A percentile compares a stretch with the other conserved stretches of the same genome.
These are phyloP conservation scores for Orchestes rusci DNA, from an alignment of 2,888 invertebrate species.

Conservation along the genomic window DNA sequence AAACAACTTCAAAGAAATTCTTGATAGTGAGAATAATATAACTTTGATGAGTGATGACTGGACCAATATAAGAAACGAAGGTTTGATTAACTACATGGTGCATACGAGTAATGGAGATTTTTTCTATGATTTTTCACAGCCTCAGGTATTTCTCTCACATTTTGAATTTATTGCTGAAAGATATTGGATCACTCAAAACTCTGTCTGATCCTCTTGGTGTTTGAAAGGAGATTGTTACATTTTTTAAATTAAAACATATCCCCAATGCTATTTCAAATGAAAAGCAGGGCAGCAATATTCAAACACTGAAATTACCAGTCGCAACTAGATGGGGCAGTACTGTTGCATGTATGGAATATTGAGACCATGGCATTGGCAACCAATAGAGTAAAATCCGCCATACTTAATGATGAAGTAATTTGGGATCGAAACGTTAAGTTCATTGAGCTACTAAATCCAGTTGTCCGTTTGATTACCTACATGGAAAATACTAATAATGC, in stretches of 20 bases:
- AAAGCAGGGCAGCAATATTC: conserved; percentile 9
- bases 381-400: conserved; percentile 5
- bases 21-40: conserved; percentile 9
- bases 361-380: conserved; percentile 3
- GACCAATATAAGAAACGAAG: conserved; percentile 11
- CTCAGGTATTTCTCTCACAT: neutral
- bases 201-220: too few species aligned
- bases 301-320: conserved; percentile 12
- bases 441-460: conserved; percentile 4
- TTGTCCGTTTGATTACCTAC: conserved; percentile 9
- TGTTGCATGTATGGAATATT: conserved; percentile 6
- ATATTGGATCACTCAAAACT: too few species aligned
- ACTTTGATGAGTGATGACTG: conserved; percentile 12
- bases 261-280: conserved; percentile 3
- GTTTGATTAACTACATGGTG: conserved; percentile 6
- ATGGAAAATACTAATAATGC: conserved; percentile 9
- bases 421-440: conserved; percentile 5
- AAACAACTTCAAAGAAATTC: conserved; percentile 8
- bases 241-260: too few species aligned
- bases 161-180: conserved; percentile 7
- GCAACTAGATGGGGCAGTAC: conserved; percentile 13
- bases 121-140: conserved; percentile 6
- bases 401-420: conserved; percentile 8
- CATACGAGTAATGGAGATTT: conserved; percentile 5
- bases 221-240: too few species aligned